phyloP scores from a whole-genome alignment of 2,113 vertebrate species.

The Tragelaphus scriptus region DNA sequence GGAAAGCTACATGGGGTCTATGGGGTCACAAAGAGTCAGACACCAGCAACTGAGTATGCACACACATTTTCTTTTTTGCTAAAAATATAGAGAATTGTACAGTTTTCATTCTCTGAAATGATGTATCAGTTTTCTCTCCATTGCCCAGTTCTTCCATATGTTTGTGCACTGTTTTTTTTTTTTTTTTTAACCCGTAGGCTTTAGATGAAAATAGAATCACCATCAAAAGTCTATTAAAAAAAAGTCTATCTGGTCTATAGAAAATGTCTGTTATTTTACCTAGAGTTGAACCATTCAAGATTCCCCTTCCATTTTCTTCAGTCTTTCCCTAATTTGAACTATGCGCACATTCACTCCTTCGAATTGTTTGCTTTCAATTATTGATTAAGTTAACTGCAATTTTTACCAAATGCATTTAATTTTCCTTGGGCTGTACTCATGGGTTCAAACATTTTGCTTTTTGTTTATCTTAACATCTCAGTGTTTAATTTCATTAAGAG shows the following conservation, averaged over 20 bases:
- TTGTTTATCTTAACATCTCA: conserved; percentile 29
- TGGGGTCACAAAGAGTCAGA: background rate
- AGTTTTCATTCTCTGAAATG: background rate
- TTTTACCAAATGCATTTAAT: conserved; percentile 51
- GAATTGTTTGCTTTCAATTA: conserved; percentile 65
- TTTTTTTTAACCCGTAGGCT: background rate
- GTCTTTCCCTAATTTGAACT: conserved; percentile 49
- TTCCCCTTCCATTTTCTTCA: background rate
- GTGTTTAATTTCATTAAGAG: conserved; percentile 39
- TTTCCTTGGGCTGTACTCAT: conserved; percentile 40
- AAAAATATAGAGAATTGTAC: background rate
- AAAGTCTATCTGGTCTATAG: conserved; percentile 31
- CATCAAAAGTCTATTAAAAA: conserved; percentile 10
- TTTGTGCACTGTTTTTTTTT: background rate
- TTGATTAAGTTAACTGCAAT: conserved; percentile 60
- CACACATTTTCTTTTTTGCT: background rate
- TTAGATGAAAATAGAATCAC: background rate
- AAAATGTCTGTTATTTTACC: conserved; percentile 35
- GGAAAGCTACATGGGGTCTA: background rate
- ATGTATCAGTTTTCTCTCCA: background rate
- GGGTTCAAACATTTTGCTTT: conserved; percentile 40
- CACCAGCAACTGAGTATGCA: background rate
- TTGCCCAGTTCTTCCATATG: background rate
- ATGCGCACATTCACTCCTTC: conserved; percentile 44
- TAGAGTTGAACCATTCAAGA: conserved; percentile 10